Evolutionary conservation across 2,113 vertebrate species (phyloP).

Genomic region (Hirundichthys speculiger): DNA sequence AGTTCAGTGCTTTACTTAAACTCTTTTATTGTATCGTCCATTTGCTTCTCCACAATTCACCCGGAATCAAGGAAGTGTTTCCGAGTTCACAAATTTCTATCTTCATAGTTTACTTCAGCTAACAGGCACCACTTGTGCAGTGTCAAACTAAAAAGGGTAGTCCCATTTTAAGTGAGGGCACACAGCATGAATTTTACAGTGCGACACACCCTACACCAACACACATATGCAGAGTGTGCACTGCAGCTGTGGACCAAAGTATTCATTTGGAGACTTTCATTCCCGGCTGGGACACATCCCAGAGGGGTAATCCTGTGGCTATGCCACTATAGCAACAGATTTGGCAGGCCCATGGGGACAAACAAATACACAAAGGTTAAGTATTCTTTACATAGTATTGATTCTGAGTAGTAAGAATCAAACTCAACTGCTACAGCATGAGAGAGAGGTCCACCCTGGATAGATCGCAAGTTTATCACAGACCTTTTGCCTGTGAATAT

Average conservation of each 20-base stretch:
- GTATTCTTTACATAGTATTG: neutral
- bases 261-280: conserved; percentile 26
- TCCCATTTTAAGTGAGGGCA: conserved; percentile 42
- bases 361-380: neutral
- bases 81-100: neutral
- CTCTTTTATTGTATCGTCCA: too few relatives aligned
- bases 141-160: conserved; percentile 47
- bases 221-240: conserved; percentile 14
- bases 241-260: conserved; percentile 40
- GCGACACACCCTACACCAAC: conserved; percentile 46
- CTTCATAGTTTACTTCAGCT: neutral
- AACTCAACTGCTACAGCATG: too few relatives aligned
- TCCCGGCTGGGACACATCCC: conserved; percentile 16
- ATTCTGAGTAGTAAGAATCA: neutral
- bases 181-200: conserved; percentile 39
- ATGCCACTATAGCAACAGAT: conserved; percentile 35
- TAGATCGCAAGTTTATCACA: neutral
- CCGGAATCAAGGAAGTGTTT: too few relatives aligned
- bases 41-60: too few relatives aligned
- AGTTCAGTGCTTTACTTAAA: too few relatives aligned
- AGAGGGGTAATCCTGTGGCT: conserved; percentile 32
- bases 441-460: too few relatives aligned
- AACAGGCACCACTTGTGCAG: conserved; percentile 3
- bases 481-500: neutral
- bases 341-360: too few relatives aligned